A percentile compares a stretch with the other conserved stretches of the same genome.
These are phyloP conservation scores for Napeogenes inachia DNA, from an alignment of 2,888 invertebrate species.

Conservation along the genomic window DNA sequence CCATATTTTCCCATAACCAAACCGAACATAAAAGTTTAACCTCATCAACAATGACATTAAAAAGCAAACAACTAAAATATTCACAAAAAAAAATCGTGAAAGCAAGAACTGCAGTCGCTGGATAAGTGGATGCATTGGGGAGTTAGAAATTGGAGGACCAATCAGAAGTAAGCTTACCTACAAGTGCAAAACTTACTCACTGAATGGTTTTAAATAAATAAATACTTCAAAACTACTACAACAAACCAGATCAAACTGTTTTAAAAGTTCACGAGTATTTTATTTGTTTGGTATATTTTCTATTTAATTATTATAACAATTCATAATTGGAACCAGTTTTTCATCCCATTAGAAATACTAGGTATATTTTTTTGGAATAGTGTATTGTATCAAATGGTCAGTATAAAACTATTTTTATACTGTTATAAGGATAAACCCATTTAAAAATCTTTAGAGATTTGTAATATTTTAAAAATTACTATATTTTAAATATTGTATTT, in stretches of 20 bases:
- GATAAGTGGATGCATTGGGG: not conserved
- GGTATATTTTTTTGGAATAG: too few relatives aligned
- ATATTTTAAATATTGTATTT: too few relatives aligned
- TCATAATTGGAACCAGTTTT: too few relatives aligned
- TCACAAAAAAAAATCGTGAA: not conserved
- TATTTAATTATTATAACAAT: too few relatives aligned
- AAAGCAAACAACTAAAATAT: not conserved
- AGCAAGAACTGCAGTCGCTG: not conserved
- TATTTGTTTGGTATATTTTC: too few relatives aligned
- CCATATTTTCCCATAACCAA: not conserved
- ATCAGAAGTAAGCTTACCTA: not conserved
- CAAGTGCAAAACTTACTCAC: not conserved
- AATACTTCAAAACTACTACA: not conserved
- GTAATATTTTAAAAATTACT: too few relatives aligned
- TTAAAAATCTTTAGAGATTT: too few relatives aligned
- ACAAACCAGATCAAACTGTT: constrained; percentile 2
- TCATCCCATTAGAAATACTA: too few relatives aligned
- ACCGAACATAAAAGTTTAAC: not conserved
- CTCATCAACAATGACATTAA: not conserved
- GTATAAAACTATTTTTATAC: too few relatives aligned
- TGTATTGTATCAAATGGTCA: too few relatives aligned
- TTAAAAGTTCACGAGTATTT: not conserved
- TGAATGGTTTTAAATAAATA: not conserved
- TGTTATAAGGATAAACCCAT: too few relatives aligned
- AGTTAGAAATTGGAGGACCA: constrained; percentile 1